These are phyloP conservation scores for Salvator merianae DNA, from an alignment of 2,113 vertebrate species.

Conservation along the genomic window DNA sequence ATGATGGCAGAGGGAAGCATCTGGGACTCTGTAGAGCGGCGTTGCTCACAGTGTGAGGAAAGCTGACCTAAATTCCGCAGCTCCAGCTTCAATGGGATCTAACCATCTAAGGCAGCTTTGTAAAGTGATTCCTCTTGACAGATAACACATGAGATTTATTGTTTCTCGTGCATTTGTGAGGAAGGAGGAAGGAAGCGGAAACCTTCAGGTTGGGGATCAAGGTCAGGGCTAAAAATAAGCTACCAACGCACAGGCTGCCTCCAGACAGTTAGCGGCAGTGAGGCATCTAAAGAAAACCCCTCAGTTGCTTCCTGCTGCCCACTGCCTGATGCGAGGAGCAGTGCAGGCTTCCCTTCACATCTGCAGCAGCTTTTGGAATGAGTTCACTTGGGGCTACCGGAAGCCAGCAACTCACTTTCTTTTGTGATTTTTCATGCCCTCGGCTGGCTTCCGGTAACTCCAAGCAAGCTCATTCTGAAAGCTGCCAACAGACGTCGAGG, in stretches of 20 bases:
- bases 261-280: not conserved
- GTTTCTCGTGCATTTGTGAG: not conserved
- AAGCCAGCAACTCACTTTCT: no score
- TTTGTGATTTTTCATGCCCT: no score
- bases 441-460: no score
- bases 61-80: conserved; percentile 1
- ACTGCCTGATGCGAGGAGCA: no score
- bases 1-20: not conserved
- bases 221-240: conserved; percentile 10
- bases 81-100: not conserved
- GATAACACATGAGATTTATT: not conserved
- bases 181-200: not conserved
- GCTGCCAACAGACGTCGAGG: no score
- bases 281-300: not conserved
- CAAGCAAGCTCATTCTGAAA: no score
- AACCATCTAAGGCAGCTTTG: not conserved
- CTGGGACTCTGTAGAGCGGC: not conserved
- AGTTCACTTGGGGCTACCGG: no score
- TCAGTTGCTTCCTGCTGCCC: no score
- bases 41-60: not conserved
- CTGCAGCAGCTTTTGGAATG: no score
- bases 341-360: no score
- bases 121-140: not conserved
- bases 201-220: not conserved
- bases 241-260: not conserved